A percentile compares a stretch with the other conserved stretches of the same genome.
Conservation (phyloP, 2,113 vertebrate species). For the Odontophorus gujanensis region DNA sequence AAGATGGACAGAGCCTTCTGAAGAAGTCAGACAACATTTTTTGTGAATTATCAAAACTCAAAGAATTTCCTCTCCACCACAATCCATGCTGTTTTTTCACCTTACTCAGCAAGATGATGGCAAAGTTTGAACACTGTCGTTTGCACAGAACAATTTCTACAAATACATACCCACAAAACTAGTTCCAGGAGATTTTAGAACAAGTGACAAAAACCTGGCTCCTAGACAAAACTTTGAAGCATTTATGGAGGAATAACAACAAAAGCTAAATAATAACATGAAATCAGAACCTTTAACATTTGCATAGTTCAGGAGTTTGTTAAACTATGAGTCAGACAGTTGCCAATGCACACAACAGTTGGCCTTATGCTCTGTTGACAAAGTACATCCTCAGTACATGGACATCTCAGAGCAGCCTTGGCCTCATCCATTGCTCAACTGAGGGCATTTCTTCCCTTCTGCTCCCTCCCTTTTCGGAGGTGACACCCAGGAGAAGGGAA, state of each 20-base stretch:
- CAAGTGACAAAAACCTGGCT: not conserved
- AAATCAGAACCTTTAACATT: not conserved
- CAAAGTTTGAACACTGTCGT: not conserved
- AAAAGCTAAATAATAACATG: not conserved
- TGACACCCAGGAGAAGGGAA: not conserved
- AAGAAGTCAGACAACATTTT: not conserved
- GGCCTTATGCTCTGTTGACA: fast-evolving
- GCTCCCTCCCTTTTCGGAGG: not conserved
- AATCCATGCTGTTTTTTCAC: not conserved
- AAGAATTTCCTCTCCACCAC: not conserved
- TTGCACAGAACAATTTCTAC: not conserved
- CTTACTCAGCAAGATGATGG: fast-evolving
- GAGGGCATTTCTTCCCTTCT: not conserved
- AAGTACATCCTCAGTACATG: not conserved
- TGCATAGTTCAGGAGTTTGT: not conserved
- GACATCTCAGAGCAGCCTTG: not conserved
- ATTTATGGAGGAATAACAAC: not conserved
- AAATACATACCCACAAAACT: not conserved
- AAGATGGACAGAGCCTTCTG: not conserved
- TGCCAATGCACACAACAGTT: fast-evolving
- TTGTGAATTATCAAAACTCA: not conserved
- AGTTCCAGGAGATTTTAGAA: not conserved
- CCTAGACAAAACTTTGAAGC: not conserved
- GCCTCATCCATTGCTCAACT: not conserved
- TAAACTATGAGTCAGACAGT: not conserved